Conservation (phyloP, 2,888 invertebrate species). For the Diadromus collaris region DNA sequence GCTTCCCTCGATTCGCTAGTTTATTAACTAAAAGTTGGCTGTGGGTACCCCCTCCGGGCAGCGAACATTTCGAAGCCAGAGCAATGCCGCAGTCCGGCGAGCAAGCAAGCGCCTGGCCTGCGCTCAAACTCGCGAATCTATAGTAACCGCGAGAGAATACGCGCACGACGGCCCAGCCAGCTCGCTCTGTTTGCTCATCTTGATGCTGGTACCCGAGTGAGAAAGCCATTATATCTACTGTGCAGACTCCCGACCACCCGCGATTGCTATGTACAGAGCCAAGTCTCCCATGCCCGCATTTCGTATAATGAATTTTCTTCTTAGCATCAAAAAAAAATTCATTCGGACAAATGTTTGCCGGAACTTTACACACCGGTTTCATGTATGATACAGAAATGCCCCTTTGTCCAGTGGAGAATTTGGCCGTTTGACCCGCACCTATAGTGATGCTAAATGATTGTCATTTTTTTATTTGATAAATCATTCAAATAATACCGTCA, state of each 20-base stretch:
- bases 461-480: too few relatives aligned
- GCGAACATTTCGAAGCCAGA: conserved; percentile 48
- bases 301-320: not conserved
- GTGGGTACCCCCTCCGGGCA: conserved; percentile 46
- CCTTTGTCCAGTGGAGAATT: too few relatives aligned
- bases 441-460: too few relatives aligned
- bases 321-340: not conserved
- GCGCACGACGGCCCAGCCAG: conserved; percentile 3
- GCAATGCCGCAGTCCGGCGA: conserved; percentile 44
- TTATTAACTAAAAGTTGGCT: conserved; percentile 70
- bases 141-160: conserved; percentile 32
- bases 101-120: conserved; percentile 10
- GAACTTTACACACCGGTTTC: not conserved
- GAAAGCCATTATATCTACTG: conserved; percentile 30
- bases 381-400: too few relatives aligned
- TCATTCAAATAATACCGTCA: too few relatives aligned
- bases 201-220: conserved; percentile 20
- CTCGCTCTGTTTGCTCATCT: conserved; percentile 39
- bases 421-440: too few relatives aligned
- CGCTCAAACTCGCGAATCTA: conserved; percentile 20
- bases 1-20: conserved; percentile 66
- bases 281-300: not conserved
- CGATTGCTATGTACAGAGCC: not conserved
- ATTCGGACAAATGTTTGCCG: not conserved
- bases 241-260: conserved; percentile 5